Conservation (phyloP, 2,888 invertebrate species). For the Hydrotaea diabolus region DNA sequence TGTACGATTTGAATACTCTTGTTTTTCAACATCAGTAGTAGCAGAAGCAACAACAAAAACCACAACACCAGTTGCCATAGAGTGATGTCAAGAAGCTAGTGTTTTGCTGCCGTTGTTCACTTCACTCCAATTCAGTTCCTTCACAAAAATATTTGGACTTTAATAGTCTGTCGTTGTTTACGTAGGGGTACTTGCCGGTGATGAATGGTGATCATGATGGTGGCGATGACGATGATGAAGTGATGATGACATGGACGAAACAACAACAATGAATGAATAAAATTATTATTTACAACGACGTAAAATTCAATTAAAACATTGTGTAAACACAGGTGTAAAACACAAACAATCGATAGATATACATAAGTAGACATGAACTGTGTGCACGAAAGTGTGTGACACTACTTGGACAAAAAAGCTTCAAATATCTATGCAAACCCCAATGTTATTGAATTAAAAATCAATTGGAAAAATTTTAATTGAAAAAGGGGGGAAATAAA, state of each 20-base stretch:
- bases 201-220: no score
- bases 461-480: background rate
- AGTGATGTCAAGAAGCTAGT: background rate
- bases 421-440: no score
- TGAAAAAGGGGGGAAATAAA: no score
- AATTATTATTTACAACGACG: background rate
- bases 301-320: slow-evolving; percentile 12
- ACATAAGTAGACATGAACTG: no score
- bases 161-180: slow-evolving; percentile 2
- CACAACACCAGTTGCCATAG: no score
- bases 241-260: background rate
- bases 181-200: no score
- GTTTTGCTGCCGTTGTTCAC: no score
- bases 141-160: slow-evolving; percentile 2
- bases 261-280: background rate
- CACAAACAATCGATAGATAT: background rate
- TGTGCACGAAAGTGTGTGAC: background rate
- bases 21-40: background rate
- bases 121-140: background rate
- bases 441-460: background rate
- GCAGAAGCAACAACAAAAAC: background rate
- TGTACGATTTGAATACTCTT: slow-evolving; percentile 14
- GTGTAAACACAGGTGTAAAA: slow-evolving; percentile 1
- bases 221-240: background rate
- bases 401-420: no score